phyloP scores from a whole-genome alignment of 2,888 invertebrate species.

The Automeris io region DNA sequence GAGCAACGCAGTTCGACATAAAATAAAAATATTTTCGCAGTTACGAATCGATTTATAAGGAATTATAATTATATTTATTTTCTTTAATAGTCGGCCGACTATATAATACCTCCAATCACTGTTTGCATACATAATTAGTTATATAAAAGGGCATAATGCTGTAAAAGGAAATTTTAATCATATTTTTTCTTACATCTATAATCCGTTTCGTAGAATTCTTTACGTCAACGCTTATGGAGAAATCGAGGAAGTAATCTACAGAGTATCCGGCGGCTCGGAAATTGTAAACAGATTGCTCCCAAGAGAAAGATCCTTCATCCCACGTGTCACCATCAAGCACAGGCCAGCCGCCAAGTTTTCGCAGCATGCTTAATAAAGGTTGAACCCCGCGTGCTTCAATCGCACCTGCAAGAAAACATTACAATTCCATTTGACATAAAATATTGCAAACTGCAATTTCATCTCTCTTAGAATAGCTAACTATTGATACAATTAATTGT shows the following conservation, averaged over 20 bases:
- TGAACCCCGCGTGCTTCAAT: constrained; percentile 87
- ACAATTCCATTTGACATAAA: no score
- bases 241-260: constrained; percentile 93
- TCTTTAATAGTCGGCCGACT: constrained; percentile 33
- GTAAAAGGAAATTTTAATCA: background rate
- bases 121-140: background rate
- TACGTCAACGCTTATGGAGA: constrained; percentile 91
- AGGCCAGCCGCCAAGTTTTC: constrained; percentile 95
- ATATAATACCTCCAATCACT: no score
- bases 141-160: background rate
- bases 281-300: constrained; percentile 89
- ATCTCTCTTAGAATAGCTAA: no score
- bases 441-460: no score
- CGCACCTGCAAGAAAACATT: constrained; percentile 81
- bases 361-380: constrained; percentile 84
- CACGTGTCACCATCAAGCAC: constrained; percentile 87
- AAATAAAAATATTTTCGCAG: background rate
- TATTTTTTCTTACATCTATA: constrained; percentile 83
- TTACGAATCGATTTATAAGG: no score
- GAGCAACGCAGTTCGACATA: constrained; percentile 8
- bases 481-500: no score
- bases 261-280: constrained; percentile 90
- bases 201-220: constrained; percentile 91
- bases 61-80: constrained; percentile 1
- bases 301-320: constrained; percentile 83